phyloP scores from a whole-genome alignment of 2,888 invertebrate species.

The Lepidonotus clava region DNA sequence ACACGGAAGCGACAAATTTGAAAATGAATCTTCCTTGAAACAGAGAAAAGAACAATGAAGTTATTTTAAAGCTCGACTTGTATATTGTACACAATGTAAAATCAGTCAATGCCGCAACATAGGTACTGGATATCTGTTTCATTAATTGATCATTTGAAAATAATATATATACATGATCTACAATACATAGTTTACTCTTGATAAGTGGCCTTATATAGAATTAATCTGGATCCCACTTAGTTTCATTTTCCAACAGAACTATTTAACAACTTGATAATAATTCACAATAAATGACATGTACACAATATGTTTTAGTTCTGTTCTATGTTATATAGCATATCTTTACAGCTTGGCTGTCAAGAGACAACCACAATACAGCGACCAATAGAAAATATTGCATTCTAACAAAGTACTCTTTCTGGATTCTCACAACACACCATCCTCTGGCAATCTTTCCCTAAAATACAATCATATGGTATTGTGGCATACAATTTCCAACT shows the following conservation, averaged over 20 bases:
- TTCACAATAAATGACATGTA: background rate
- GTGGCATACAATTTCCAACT: too few relatives aligned
- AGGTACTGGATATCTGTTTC: too few relatives aligned
- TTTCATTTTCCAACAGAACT: background rate
- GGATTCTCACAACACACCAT: background rate
- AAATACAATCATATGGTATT: too few relatives aligned
- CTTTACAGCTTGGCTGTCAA: slow-evolving; percentile 8
- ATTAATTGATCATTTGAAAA: too few relatives aligned
- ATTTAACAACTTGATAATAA: background rate
- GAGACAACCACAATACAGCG: slow-evolving; percentile 1
- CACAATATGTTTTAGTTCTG: background rate
- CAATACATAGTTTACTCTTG: background rate
- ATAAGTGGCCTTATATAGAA: background rate
- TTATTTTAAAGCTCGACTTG: too few relatives aligned
- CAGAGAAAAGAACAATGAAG: too few relatives aligned
- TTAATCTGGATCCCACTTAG: background rate
- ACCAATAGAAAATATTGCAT: background rate
- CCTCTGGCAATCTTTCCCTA: slow-evolving; percentile 9
- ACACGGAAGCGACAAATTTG: too few relatives aligned
- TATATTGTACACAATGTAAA: too few relatives aligned
- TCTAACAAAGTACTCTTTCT: background rate
- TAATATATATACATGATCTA: background rate
- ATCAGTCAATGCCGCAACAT: too few relatives aligned
- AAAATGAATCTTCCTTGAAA: too few relatives aligned
- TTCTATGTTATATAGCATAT: background rate